Percentiles rank a stretch among this genome's conserved stretches.
phyloP scores from a whole-genome alignment of 2,888 invertebrate species.

The Rhogogaster chlorosoma region DNA sequence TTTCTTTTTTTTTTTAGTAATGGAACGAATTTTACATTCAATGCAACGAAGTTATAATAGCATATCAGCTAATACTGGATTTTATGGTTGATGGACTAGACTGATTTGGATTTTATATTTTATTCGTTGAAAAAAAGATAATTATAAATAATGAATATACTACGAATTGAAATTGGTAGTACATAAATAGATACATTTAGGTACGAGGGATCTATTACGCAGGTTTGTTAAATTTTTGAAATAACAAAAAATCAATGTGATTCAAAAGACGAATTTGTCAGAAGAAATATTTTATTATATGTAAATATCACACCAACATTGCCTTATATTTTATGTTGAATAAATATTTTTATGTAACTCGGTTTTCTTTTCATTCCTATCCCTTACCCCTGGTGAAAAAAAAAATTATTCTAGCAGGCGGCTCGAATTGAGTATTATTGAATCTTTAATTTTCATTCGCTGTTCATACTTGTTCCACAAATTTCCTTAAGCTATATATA shows the following conservation, averaged over 20 bases:
- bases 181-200: neutral
- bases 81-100: neutral
- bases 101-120: neutral
- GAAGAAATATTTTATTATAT: conserved; percentile 49
- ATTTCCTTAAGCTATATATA: conserved; percentile 14
- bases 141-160: neutral
- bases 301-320: conserved; percentile 56
- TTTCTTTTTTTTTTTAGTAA: neutral
- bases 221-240: neutral
- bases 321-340: conserved; percentile 70
- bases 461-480: neutral
- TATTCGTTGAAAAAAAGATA: neutral
- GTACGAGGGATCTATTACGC: too few relatives aligned
- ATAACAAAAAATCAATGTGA: conserved; percentile 10
- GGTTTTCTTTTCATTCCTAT: conserved; percentile 69
- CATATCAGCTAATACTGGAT: neutral
- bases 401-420: conserved; percentile 9
- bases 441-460: neutral
- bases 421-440: neutral
- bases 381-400: conserved; percentile 55
- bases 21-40: neutral
- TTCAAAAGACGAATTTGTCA: conserved; percentile 41
- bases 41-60: neutral
- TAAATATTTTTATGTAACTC: conserved; percentile 71
- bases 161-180: neutral